Base-by-base conservation (phyloP, 2,797 vertebrate species). In the Xenentodon cancila region DNA sequence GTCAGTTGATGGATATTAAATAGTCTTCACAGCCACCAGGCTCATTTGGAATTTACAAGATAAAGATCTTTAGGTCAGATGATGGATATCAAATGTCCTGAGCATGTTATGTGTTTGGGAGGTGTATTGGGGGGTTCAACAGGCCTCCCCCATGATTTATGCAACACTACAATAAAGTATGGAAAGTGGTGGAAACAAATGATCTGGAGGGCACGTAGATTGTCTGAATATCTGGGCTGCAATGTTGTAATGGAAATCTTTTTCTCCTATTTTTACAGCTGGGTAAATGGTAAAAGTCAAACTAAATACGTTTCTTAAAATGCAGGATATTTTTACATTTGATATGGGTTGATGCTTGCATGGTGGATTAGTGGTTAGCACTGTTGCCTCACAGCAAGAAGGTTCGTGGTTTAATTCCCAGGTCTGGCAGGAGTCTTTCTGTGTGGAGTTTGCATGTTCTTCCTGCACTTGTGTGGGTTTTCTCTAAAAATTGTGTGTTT, bases 21-120 rank as follows among this genome's bases (percentile, higher is more conserved):
- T 77, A 79, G 74, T 67, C 64, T 84, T 68, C 67, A 64, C 75
- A 66, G 70, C 81, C 80, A 86, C 85, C 52, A 62, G 74, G 47
- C 81, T 88, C 80, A 88, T 89, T 89, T 85, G 78, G 82, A 80
- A 88, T 84, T 84, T 84, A 53, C 40, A 66, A 81, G 86, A 90
- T 87, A 86, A 89, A 86, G 79, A 90, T 90, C 89, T 88, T 64
- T 56, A 73, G 79, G 77, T 82, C 87, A 84, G 42, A 75, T 77
- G 81, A 80, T 68, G 55, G 77, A 86, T 86, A 87, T 85, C 85
- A 54, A 21, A 59, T 78, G 73, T 80, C 85, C 76, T 81, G 69
- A 82, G 85, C 68, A 57, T 91, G 88, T 87, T 89, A 87, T 83
- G 78, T 73, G 75, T 73, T 70, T 86, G 48, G 25, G 64, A 88